Conservation (phyloP, 2,888 invertebrate species). For the Endotricha flammealis region DNA sequence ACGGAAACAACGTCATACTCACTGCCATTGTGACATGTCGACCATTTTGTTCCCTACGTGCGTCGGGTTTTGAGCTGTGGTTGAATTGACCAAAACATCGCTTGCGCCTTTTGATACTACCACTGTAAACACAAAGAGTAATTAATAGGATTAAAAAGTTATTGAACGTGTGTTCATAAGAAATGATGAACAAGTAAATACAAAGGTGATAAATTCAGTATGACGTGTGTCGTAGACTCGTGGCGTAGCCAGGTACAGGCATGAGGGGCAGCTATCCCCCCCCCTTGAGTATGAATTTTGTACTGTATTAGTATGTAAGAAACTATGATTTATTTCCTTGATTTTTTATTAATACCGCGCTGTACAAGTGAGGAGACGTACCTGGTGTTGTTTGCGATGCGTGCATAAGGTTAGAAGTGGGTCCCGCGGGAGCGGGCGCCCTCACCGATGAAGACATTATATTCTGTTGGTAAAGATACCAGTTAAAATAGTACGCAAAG, state of each 20-base stretch:
- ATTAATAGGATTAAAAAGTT: constrained; percentile 4
- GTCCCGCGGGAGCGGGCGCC: constrained; percentile 53
- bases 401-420: constrained; percentile 57
- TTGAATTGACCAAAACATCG: constrained; percentile 63
- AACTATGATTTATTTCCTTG: too few relatives aligned
- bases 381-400: constrained; percentile 64
- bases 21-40: constrained; percentile 71
- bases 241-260: too few relatives aligned
- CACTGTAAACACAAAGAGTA: constrained; percentile 28
- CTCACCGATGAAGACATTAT: constrained; percentile 73
- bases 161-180: not conserved
- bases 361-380: constrained; percentile 25
- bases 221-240: too few relatives aligned
- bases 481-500: not conserved
- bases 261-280: too few relatives aligned
- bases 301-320: too few relatives aligned
- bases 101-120: constrained; percentile 60
- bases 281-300: too few relatives aligned
- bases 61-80: constrained; percentile 52
- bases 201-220: too few relatives aligned
- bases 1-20: constrained; percentile 35
- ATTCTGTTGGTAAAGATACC: constrained; percentile 38
- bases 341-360: too few relatives aligned
- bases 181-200: not conserved
- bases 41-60: constrained; percentile 55